Base-by-base conservation (phyloP, 2,113 vertebrate genomes). In the Limnothrissa miodon region DNA sequence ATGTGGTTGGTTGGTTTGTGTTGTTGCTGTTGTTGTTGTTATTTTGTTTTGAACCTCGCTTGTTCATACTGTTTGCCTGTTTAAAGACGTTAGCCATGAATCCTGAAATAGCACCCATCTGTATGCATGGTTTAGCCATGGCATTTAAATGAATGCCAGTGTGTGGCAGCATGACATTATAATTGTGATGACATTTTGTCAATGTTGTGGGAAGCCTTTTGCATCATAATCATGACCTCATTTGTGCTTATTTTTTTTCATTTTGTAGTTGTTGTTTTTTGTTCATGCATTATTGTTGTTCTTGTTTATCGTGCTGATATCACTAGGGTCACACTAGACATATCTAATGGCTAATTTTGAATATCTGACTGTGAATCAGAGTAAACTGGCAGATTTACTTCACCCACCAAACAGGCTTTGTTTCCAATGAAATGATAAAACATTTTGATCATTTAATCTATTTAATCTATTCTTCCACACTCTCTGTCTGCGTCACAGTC, bases 171-270 rank as follows among this genome's bases (percentile, higher is more conserved):
- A 86, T 91, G 89, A 90, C 92, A 92, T 92, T 92, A 93, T 92
- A 92, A 93, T 90, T 88, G 86, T 83, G 59, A 80, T 93, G 92
- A 92, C 92, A 94, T 94, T 93, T 93, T 87, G 84, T 86, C 93
- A 93, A 91, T 93, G 90, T 90, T 93, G 87, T 85, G 83, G 86
- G 83, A 29, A 80, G 86, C 91, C 90, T 88, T 92, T 92, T 91
- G 90, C 92, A 93, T 93, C 85, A 87, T 82, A 92, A 93, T 90
- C 88, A 74, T 36, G 66, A 74, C 66, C 66, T 74, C 51, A 56
- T 56, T 23, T 56, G 19, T 56, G 51, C 21, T 56, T n/a, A n/a
- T 4, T 23, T 74, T 9, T 74, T 74, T 1, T 66, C 29, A 56
- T 56, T 10, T 66, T 66, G 59, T 66, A 9, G 5, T 66, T 25